phyloP scores from a whole-genome alignment of 2,888 invertebrate species.

The Drosophila cracens region DNA sequence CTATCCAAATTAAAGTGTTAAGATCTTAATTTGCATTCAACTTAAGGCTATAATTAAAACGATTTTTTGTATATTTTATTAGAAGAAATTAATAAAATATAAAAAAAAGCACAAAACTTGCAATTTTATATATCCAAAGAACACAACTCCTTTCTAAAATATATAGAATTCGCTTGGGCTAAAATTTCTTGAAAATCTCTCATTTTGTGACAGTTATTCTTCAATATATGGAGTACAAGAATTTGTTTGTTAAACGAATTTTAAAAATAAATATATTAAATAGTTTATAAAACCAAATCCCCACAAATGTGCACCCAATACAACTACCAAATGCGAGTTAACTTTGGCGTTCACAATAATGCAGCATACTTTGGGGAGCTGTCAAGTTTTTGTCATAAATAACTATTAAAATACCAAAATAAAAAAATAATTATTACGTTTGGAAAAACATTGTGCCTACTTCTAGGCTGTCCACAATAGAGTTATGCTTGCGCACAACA shows the following conservation, averaged over 20 bases:
- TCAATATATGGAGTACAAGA: too few relatives aligned
- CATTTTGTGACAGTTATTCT: not conserved
- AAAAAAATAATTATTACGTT: not conserved
- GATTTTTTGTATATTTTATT: not conserved
- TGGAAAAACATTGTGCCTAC: not conserved
- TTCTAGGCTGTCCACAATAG: conserved; percentile 6
- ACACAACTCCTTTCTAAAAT: not conserved
- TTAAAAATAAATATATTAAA: not conserved
- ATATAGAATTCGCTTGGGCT: not conserved
- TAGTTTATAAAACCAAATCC: not conserved
- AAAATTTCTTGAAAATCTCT: not conserved
- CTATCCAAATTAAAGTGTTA: not conserved
- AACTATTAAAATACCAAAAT: not conserved
- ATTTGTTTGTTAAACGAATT: not conserved
- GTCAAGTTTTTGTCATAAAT: not conserved
- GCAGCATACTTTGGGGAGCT: conserved; percentile 16
- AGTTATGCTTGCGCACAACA: not conserved
- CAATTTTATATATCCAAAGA: not conserved
- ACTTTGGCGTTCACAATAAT: not conserved
- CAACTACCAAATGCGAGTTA: not conserved
- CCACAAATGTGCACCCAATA: not conserved
- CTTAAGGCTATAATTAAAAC: not conserved
- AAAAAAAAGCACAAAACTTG: not conserved
- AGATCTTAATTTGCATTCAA: not conserved
- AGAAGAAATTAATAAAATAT: not conserved